Evolutionary conservation across 2,888 invertebrate species (phyloP), one percentile per base, ranked within the genome.

Genomic region (Leptopterna dolabrata): DNA sequence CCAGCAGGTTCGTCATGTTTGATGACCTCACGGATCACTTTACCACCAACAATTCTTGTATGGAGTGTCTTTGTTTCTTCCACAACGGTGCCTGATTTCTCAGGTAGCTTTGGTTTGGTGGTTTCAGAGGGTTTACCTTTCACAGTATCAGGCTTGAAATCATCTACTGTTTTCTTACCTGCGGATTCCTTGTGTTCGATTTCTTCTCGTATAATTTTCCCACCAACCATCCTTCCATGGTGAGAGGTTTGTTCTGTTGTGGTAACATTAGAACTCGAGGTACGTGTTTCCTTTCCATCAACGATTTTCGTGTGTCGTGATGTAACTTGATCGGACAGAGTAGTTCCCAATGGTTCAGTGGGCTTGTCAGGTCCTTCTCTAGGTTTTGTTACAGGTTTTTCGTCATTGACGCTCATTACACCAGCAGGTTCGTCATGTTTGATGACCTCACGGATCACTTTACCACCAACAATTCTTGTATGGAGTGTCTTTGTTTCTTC

Each of bases 1-100:
- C 76, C 76, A 36, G 76, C 76, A 16, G 76, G 30, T 36, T 36
- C 4, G 24, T 76, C 76, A 29, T 76, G 76, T 16, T 11, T 27
- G 2, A 76, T 30, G 9, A 11, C 80, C 36, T 80, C 80, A 24
- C 80, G 80, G 19, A 89, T 87, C 27, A 89, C 47, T 86, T 89
- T 89, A 27, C 89, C 89, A 27, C 89, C 89, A 19, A 89, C 87
- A 80, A 89, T 88, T 83, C 81, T 84, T 7, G 88, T 87, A 19
- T 71, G 83, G 7, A 63, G 83, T 19, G 41, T 9, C n/a, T n/a
- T 63, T 19, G 47, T 14, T 13, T 63, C 63, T 9, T 63, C 24
- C 1, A 24, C 24, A 63, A 27, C 11, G 9, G 13, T 47, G 13
- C 47, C 47, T 13, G 13, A 47, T 13, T 13, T 47, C 47, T 47